Evolutionary conservation across 2,888 invertebrate species (phyloP).

Genomic region (Ochlodes sylvanus): DNA sequence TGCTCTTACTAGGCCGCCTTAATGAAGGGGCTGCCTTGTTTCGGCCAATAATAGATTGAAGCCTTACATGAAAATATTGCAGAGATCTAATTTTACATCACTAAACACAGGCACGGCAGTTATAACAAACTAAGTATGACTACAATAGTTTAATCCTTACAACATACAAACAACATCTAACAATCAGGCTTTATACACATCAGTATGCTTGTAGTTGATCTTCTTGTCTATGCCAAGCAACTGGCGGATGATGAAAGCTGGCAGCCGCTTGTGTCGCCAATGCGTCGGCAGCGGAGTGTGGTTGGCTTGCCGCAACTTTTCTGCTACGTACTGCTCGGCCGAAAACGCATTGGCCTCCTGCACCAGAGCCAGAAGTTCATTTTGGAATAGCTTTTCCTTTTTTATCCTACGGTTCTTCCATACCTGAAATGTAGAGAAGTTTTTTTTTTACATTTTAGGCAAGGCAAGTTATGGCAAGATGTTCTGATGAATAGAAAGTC

Average conservation of each 20-base stretch:
- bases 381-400: slow-evolving; percentile 92
- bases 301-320: slow-evolving; percentile 86
- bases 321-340: slow-evolving; percentile 89
- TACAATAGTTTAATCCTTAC: slow-evolving; percentile 31
- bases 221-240: slow-evolving; percentile 86
- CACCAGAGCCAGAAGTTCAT: slow-evolving; percentile 87
- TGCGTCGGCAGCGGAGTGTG: slow-evolving; percentile 84
- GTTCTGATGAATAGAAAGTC: too few relatives aligned
- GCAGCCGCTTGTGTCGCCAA: slow-evolving; percentile 87
- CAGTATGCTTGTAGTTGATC: slow-evolving; percentile 78
- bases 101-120: too few relatives aligned
- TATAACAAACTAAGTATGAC: neutral
- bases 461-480: too few relatives aligned
- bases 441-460: neutral
- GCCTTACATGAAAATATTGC: too few relatives aligned
- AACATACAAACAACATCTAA: slow-evolving; percentile 1
- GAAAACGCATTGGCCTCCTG: slow-evolving; percentile 91
- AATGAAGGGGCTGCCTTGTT: too few relatives aligned
- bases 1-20: too few relatives aligned
- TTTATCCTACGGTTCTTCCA: slow-evolving; percentile 88
- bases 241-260: slow-evolving; percentile 88
- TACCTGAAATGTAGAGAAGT: slow-evolving; percentile 66
- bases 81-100: too few relatives aligned
- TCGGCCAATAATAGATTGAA: too few relatives aligned
- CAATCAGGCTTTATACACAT: slow-evolving; percentile 71